Percentiles rank a stretch among this genome's conserved stretches.
Conservation (phyloP, 2,888 invertebrate species). For the Yponomeuta sedellus region DNA sequence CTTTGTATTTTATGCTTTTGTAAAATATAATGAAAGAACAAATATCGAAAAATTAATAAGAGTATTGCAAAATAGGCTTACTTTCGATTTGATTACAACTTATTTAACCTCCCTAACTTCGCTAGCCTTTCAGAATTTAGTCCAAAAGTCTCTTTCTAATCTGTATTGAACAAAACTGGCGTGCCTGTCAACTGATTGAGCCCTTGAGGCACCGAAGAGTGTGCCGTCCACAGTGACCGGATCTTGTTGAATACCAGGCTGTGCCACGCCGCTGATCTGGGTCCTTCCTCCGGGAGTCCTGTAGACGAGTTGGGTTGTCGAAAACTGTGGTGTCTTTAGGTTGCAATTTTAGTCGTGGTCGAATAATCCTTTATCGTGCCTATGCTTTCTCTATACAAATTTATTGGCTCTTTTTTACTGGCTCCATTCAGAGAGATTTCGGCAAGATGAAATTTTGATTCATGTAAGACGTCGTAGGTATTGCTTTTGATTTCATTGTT, state of each 20-base stretch:
- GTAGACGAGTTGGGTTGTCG: constrained; percentile 30
- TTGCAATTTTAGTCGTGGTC: background rate
- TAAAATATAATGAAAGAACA: too few relatives aligned
- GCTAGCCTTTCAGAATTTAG: constrained; percentile 25
- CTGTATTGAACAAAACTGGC: constrained; percentile 37
- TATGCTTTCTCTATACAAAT: too few relatives aligned
- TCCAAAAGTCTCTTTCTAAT: constrained; percentile 45
- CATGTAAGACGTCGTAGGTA: too few relatives aligned
- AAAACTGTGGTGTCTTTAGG: background rate
- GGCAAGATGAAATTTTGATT: too few relatives aligned
- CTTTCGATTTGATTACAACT: too few relatives aligned
- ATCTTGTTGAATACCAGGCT: constrained; percentile 91
- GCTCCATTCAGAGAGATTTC: too few relatives aligned
- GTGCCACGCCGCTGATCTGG: constrained; percentile 79
- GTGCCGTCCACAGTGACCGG: constrained; percentile 90
- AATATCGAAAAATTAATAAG: background rate
- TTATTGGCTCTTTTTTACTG: too few relatives aligned
- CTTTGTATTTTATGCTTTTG: background rate
- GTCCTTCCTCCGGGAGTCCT: constrained; percentile 69
- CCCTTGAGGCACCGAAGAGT: constrained; percentile 84
- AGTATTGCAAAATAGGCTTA: too few relatives aligned
- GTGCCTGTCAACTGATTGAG: constrained; percentile 87
- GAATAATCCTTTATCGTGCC: background rate
- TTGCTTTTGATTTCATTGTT: too few relatives aligned
- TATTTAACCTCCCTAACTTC: too few relatives aligned